Conservation (phyloP, 2,113 vertebrate species). For the Microcebus jonahi region DNA sequence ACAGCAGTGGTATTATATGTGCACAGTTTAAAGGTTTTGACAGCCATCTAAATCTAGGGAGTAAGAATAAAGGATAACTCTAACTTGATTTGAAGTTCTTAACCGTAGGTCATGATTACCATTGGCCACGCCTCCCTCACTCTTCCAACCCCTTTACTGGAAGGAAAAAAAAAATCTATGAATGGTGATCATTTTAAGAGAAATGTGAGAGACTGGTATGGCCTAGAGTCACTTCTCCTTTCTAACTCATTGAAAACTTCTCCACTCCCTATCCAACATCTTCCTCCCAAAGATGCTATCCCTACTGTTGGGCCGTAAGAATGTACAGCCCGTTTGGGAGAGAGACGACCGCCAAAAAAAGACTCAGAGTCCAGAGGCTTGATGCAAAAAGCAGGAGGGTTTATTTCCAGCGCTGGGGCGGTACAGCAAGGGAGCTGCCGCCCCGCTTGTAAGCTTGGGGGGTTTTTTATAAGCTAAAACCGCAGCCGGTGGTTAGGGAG, state of each 20-base stretch:
- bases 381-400: too few species aligned
- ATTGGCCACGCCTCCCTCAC: not conserved
- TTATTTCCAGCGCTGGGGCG: too few species aligned
- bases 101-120: not conserved
- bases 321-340: too few species aligned
- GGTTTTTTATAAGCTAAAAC: too few species aligned
- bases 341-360: too few species aligned
- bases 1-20: not conserved
- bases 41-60: not conserved
- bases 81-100: not conserved
- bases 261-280: not conserved
- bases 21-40: not conserved
- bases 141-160: not conserved
- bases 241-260: not conserved
- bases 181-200: not conserved
- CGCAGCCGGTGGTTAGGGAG: too few species aligned
- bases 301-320: too few species aligned
- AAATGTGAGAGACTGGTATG: not conserved
- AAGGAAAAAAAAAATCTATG: not conserved
- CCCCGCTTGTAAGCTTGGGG: too few species aligned
- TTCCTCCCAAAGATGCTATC: not conserved
- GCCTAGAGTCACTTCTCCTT: not conserved
- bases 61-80: not conserved
- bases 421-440: too few species aligned
- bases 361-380: too few species aligned